Percentiles rank a stretch among this genome's conserved stretches.
phyloP scores from a whole-genome alignment of 2,113 vertebrate genomes.

The Phylloscopus trochiloides region DNA sequence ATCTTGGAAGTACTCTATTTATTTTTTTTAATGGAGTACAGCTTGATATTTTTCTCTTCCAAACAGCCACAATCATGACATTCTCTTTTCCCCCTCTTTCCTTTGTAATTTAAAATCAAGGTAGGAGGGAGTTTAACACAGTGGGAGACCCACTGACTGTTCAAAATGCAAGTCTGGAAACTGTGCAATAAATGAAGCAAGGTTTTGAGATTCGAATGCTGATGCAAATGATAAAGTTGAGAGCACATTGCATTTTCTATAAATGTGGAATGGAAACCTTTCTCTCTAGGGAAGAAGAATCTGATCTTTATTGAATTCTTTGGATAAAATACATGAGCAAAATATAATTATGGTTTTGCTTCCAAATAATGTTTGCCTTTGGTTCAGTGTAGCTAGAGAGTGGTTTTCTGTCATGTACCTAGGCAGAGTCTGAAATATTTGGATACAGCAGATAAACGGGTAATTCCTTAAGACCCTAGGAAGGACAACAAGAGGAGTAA shows the following conservation, averaged over 20 bases:
- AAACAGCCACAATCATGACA: not conserved
- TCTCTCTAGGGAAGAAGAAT: not conserved
- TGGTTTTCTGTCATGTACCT: not conserved
- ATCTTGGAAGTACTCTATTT: not conserved
- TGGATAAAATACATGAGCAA: not conserved
- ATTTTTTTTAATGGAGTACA: not conserved
- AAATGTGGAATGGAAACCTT: not conserved
- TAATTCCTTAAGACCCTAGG: not conserved
- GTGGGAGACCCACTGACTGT: not conserved
- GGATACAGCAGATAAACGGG: not conserved
- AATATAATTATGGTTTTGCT: not conserved
- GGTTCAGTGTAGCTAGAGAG: rapidly evolving
- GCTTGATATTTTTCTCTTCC: not conserved
- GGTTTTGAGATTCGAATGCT: slow-evolving; percentile 3
- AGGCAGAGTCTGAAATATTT: not conserved
- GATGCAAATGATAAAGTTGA: slow-evolving; percentile 5
- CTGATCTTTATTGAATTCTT: not conserved
- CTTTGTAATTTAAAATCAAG: slow-evolving; percentile 38
- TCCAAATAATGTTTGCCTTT: not conserved
- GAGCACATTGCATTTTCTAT: not conserved
- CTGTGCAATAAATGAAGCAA: slow-evolving; percentile 27
- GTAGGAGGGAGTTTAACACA: not conserved
- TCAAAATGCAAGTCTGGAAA: not conserved
- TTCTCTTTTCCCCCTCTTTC: not conserved
- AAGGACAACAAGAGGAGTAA: not conserved